A percentile compares a stretch with the other conserved stretches of the same genome.
phyloP scores from a whole-genome alignment of 2,113 vertebrate species.

The Varanus salvator region DNA sequence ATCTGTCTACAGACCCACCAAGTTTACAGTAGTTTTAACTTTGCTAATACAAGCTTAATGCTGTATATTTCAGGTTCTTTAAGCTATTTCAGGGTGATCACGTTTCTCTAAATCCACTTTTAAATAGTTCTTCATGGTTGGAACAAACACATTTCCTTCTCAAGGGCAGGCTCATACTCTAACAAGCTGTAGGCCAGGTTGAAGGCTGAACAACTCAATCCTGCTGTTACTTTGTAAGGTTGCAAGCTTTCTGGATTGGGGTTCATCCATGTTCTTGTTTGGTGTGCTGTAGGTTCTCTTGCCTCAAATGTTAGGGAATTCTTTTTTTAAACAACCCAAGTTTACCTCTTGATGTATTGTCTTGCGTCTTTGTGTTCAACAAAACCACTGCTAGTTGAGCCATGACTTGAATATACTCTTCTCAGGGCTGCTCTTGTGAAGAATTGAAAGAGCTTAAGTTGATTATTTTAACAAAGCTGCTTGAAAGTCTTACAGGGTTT shows the following conservation, averaged over 20 bases:
- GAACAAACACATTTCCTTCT: conserved; percentile 39
- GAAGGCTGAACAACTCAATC: conserved; percentile 58
- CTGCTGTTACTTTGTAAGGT: conserved; percentile 44
- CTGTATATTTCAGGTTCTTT: conserved; percentile 51
- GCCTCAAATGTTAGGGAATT: conserved; percentile 72
- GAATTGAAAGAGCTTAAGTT: conserved; percentile 71
- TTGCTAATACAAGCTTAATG: conserved; percentile 47
- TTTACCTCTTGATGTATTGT: conserved; percentile 71
- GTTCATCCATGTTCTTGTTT: conserved; percentile 55
- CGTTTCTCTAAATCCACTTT: conserved; percentile 37
- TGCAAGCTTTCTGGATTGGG: conserved; percentile 44
- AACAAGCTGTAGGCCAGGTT: conserved; percentile 55
- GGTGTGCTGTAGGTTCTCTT: conserved; percentile 77
- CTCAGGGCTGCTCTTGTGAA: conserved; percentile 82
- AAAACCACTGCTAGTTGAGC: conserved; percentile 78
- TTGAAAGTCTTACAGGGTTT: conserved; percentile 73
- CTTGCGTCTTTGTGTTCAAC: conserved; percentile 58
- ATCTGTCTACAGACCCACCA: conserved; percentile 62
- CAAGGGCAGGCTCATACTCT: conserved; percentile 47
- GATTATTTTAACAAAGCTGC: conserved; percentile 72
- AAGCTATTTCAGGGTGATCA: conserved; percentile 35
- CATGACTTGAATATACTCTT: conserved; percentile 75
- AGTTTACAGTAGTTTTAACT: conserved; percentile 59
- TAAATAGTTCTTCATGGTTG: conserved; percentile 25
- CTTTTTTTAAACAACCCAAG: conserved; percentile 65